Conservation (phyloP, 2,113 vertebrate genomes). For the Paradoxurus hermaphroditus region DNA sequence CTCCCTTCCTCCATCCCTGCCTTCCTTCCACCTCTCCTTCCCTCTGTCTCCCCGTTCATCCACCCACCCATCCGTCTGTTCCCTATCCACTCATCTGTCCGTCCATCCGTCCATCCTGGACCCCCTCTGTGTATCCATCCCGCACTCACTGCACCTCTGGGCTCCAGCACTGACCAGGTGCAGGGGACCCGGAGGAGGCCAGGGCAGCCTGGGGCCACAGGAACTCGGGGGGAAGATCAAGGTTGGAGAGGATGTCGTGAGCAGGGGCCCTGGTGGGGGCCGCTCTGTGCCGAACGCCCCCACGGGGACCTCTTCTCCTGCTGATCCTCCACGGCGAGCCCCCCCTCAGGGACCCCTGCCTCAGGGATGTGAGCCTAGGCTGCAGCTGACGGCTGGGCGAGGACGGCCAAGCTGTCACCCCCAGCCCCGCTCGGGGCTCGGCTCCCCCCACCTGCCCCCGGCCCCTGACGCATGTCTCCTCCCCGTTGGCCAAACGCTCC, state of each 20-base stretch:
- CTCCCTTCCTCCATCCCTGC: too few species aligned
- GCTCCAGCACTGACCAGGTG: background rate
- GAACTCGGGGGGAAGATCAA: background rate
- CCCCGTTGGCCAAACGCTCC: background rate
- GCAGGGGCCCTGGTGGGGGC: background rate
- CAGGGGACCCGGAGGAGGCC: background rate
- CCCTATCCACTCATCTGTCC: background rate
- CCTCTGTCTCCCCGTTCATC: too few species aligned
- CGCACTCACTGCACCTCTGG: background rate
- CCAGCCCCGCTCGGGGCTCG: background rate
- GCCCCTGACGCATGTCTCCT: background rate
- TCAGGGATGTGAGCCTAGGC: background rate
- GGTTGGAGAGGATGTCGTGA: background rate
- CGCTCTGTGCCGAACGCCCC: background rate
- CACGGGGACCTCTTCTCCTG: too few species aligned
- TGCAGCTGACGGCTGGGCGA: background rate
- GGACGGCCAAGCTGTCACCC: background rate
- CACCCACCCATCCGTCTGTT: too few species aligned
- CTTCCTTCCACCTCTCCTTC: too few species aligned
- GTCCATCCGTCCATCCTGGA: rapidly evolving
- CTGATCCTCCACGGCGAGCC: background rate
- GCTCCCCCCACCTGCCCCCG: background rate
- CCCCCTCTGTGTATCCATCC: background rate
- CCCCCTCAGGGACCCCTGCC: rapidly evolving
- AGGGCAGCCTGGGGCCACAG: background rate